Percentiles rank a stretch among this genome's conserved stretches.
These are phyloP conservation scores for Pollenia angustigena DNA, from an alignment of 2,888 invertebrate genomes.

Conservation along the genomic window DNA sequence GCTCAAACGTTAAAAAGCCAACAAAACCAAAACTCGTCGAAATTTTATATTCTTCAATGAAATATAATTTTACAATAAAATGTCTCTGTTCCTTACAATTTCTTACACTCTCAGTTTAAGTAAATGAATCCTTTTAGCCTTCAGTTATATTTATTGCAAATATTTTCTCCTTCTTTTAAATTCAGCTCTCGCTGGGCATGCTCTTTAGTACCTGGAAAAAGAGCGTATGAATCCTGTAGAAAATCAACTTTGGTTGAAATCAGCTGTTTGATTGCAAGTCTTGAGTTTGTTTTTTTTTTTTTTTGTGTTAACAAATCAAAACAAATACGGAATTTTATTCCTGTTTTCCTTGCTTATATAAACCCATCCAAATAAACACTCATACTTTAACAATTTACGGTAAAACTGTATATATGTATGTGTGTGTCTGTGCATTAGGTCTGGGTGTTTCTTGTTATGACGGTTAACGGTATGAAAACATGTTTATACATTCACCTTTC, in stretches of 20 bases:
- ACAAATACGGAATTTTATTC: slow-evolving; percentile 64
- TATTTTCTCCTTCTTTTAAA: neutral
- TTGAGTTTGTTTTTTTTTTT: slow-evolving; percentile 36
- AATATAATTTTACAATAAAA: slow-evolving; percentile 10
- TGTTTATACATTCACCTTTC: slow-evolving; percentile 28
- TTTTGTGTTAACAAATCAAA: slow-evolving; percentile 64
- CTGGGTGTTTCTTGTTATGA: slow-evolving; percentile 48
- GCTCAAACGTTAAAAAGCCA: slow-evolving; percentile 38
- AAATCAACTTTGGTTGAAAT: neutral
- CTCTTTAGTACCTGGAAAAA: neutral
- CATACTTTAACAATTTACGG: neutral
- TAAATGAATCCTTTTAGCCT: slow-evolving; percentile 39
- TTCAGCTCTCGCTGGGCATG: slow-evolving; percentile 65
- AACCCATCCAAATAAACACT: neutral
- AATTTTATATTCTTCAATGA: slow-evolving; percentile 66
- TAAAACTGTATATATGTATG: slow-evolving; percentile 4
- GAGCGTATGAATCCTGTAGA: neutral
- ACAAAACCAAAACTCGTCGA: slow-evolving; percentile 52
- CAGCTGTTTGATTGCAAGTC: slow-evolving; percentile 71
- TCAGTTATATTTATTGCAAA: neutral
- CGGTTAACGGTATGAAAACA: slow-evolving; percentile 58
- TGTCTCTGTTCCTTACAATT: neutral
- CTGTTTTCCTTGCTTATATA: slow-evolving; percentile 45
- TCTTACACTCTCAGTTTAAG: neutral
- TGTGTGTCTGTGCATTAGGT: neutral